A percentile compares a stretch with the other conserved stretches of the same genome.
Evolutionary conservation across 2,113 vertebrate genomes (phyloP).

Genomic region (Corvus cornix): DNA sequence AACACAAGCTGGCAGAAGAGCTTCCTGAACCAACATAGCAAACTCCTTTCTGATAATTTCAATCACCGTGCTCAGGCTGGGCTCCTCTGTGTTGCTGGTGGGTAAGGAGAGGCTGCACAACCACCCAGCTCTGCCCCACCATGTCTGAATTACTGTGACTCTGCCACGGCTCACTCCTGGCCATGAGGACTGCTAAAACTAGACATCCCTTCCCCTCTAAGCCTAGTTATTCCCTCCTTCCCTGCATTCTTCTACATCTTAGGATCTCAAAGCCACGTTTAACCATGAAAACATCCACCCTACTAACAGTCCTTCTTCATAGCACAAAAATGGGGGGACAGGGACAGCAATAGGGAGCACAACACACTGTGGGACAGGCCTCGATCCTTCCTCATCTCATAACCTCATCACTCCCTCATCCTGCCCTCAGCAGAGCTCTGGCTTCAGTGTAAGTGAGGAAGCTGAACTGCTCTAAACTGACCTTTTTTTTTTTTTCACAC

Average conservation of each 20-base stretch:
- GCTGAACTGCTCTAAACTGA: not conserved
- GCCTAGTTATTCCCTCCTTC: not conserved
- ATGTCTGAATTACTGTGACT: rapidly evolving
- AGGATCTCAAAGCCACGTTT: not conserved
- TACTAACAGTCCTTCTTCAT: not conserved
- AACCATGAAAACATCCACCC: not conserved
- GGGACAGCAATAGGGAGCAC: not conserved
- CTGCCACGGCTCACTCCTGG: not conserved
- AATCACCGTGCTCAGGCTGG: not conserved
- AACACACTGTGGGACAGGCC: rapidly evolving
- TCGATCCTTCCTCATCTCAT: not conserved
- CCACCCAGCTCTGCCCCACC: not conserved
- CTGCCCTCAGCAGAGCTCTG: not conserved
- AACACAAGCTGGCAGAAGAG: not conserved
- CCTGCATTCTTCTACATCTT: not conserved
- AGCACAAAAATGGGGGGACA: too few relatives aligned
- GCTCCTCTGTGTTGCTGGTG: not conserved
- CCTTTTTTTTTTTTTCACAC: rapidly evolving
- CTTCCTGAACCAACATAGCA: not conserved
- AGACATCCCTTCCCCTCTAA: not conserved
- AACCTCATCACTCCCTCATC: not conserved
- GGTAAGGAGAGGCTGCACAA: not conserved
- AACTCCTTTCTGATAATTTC: not conserved
- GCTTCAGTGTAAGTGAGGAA: not conserved
- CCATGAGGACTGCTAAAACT: rapidly evolving